These are phyloP conservation scores for Artibeus lituratus DNA, from an alignment of 2,797 vertebrate species.

Conservation along the genomic window DNA sequence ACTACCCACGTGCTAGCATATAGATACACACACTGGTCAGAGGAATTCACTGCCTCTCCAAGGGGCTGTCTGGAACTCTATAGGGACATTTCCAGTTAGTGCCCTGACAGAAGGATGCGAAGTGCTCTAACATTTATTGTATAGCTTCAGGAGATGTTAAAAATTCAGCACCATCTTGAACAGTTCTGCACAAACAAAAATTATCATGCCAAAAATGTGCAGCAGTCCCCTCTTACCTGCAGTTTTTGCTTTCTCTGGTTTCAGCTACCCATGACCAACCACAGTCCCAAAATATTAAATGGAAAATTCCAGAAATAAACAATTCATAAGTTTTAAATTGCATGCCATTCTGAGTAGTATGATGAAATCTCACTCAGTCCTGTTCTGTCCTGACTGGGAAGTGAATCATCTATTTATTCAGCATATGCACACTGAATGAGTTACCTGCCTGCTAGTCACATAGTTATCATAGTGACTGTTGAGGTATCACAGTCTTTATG, in stretches of 20 bases:
- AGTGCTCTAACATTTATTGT: background rate
- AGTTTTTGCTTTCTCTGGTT: background rate
- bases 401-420: background rate
- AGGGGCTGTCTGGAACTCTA: background rate
- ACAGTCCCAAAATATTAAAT: background rate
- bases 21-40: background rate
- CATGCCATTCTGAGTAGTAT: background rate
- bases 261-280: background rate
- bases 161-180: slow-evolving; percentile 6
- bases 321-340: background rate
- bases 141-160: background rate
- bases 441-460: background rate
- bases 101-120: background rate
- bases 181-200: background rate
- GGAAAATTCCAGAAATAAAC: background rate
- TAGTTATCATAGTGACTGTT: background rate
- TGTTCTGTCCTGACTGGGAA: background rate
- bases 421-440: background rate
- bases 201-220: background rate
- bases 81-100: background rate
- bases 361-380: background rate
- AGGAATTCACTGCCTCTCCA: background rate
- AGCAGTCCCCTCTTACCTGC: background rate
- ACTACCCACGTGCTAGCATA: background rate
- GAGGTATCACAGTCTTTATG: background rate